Percentiles rank a stretch among this genome's conserved stretches.
Conservation (phyloP, 2,797 vertebrate species). For the Channallabes apus region DNA sequence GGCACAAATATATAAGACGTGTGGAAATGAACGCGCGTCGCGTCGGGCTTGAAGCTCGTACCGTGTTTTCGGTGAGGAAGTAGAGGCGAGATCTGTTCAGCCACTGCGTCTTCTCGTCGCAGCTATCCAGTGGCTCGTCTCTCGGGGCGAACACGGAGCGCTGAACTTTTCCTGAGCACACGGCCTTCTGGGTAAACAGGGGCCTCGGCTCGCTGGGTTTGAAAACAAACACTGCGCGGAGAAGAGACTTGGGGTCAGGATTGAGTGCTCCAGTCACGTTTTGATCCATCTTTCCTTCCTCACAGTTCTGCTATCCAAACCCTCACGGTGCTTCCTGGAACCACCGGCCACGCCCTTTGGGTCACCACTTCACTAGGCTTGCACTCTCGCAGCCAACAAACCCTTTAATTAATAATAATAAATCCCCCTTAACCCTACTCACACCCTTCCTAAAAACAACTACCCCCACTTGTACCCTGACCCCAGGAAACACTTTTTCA, state of each 20-base stretch:
- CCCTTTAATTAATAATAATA: too few species aligned
- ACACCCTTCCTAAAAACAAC: too few species aligned
- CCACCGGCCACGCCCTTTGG: neutral
- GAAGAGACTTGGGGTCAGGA: constrained; percentile 7
- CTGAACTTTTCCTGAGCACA: constrained; percentile 80
- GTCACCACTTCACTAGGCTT: neutral
- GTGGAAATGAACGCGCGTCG: neutral
- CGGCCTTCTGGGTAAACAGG: constrained; percentile 83
- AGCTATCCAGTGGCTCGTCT: constrained; percentile 76
- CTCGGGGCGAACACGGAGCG: constrained; percentile 86
- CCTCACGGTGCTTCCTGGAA: neutral
- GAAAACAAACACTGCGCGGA: constrained; percentile 88
- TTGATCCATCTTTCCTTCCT: neutral
- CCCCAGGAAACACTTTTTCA: neutral
- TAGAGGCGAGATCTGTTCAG: constrained; percentile 88
- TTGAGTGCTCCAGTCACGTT: neutral
- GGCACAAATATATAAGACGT: neutral
- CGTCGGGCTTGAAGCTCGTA: constrained; percentile 40
- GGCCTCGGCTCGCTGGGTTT: constrained; percentile 87
- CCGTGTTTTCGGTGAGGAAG: constrained; percentile 81
- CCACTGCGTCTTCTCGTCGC: constrained; percentile 84
- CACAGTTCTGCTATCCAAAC: too few species aligned
- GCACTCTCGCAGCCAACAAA: too few species aligned
- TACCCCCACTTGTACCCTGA: neutral
- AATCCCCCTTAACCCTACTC: neutral